Evolutionary conservation across 2,113 vertebrate genomes (phyloP).

Genomic region (Polypterus senegalus): DNA sequence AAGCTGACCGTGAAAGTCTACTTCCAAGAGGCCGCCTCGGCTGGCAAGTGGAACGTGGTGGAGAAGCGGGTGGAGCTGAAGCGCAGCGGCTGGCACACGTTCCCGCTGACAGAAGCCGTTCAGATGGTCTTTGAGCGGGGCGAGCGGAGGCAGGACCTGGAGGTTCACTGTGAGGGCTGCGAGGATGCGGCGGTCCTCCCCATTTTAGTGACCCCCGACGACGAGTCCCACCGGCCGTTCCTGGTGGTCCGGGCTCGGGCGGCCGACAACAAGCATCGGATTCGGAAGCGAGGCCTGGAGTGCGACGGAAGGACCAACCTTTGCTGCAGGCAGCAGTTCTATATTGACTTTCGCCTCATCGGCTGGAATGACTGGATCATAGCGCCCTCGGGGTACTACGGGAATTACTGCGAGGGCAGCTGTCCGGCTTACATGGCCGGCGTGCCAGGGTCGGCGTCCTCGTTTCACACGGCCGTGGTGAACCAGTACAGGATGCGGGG

Average conservation of each 20-base stretch:
- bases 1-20: slow-evolving; percentile 85
- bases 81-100: slow-evolving; percentile 94
- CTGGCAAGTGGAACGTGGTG: slow-evolving; percentile 68
- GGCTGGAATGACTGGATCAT: slow-evolving; percentile 99
- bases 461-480: slow-evolving; percentile 94
- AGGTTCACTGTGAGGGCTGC: slow-evolving; percentile 83
- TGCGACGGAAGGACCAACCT: slow-evolving; percentile 87
- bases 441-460: slow-evolving; percentile 86
- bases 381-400: slow-evolving; percentile 89
- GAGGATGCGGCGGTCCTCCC: slow-evolving; percentile 68
- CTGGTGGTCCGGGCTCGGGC: slow-evolving; percentile 83
- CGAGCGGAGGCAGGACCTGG: slow-evolving; percentile 77
- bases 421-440: slow-evolving; percentile 96
- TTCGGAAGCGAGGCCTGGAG: slow-evolving; percentile 92
- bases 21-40: slow-evolving; percentile 61
- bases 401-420: slow-evolving; percentile 97
- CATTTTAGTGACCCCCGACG: slow-evolving; percentile 71
- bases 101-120: slow-evolving; percentile 82
- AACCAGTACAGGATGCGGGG: slow-evolving; percentile 98
- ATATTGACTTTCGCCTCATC: slow-evolving; percentile 96
- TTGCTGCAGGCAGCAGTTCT: slow-evolving; percentile 97
- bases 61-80: slow-evolving; percentile 93
- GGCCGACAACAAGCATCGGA: slow-evolving; percentile 82
- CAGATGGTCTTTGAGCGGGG: slow-evolving; percentile 73
- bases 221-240: slow-evolving; percentile 89